A percentile compares a stretch with the other conserved stretches of the same genome.
Conservation (phyloP, 1,140 invertebrate genomes). For the Neelides sp. region DNA sequence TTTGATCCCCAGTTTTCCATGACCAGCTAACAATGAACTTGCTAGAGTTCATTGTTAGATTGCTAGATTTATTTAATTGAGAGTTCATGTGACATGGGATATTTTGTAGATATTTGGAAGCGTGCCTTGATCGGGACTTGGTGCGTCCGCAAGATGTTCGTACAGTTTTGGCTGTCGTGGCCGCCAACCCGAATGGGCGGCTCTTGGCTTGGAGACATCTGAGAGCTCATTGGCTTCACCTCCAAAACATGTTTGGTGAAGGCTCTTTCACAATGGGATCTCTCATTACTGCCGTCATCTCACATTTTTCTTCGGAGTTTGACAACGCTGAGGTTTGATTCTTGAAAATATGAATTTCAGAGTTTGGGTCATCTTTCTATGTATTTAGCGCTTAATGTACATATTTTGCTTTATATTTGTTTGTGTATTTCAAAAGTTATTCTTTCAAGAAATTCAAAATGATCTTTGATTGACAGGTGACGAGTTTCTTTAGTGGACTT, state of each 20-base stretch:
- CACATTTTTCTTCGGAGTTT: constrained; percentile 55
- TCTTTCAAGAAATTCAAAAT: not conserved
- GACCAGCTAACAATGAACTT: too few relatives aligned
- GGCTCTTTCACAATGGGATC: constrained; percentile 53
- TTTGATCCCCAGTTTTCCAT: too few relatives aligned
- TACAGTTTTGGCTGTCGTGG: constrained; percentile 51
- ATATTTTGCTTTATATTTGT: not conserved
- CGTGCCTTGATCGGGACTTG: constrained; percentile 48
- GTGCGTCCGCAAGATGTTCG: constrained; percentile 57
- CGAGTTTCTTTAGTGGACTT: constrained; percentile 51
- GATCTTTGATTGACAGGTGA: constrained; percentile 41
- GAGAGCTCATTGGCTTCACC: constrained; percentile 54
- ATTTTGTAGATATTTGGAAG: constrained; percentile 50
- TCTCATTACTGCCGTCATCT: constrained; percentile 53
- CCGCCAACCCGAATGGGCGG: constrained; percentile 52
- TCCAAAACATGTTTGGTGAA: constrained; percentile 51
- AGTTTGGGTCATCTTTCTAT: too few relatives aligned
- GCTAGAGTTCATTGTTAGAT: not conserved
- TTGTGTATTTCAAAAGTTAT: not conserved
- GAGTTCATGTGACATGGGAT: too few relatives aligned
- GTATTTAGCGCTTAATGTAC: too few relatives aligned
- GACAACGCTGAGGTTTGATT: constrained; percentile 58
- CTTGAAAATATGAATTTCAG: too few relatives aligned
- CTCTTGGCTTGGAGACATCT: constrained; percentile 64
- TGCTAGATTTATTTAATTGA: constrained; percentile 3